These are phyloP conservation scores for Eufriesea mexicana DNA, from an alignment of 1,140 invertebrate species.

Conservation along the genomic window DNA sequence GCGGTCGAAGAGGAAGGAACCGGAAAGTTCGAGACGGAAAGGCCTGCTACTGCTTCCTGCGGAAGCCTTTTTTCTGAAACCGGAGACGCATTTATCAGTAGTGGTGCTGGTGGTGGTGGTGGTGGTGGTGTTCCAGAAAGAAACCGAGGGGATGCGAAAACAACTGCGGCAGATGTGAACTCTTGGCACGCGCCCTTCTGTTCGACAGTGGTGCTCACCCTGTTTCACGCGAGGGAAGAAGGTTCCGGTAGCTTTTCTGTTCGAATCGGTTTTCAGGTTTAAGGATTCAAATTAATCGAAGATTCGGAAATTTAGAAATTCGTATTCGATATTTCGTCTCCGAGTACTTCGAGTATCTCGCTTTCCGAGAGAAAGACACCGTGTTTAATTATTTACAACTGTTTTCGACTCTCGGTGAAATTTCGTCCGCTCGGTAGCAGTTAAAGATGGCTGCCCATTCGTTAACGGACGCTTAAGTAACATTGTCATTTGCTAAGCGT, in stretches of 20 bases:
- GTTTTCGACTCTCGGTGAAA: too few relatives aligned
- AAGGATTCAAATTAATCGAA: too few relatives aligned
- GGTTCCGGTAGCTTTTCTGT: too few relatives aligned
- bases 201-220: slow-evolving; percentile 49
- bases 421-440: too few relatives aligned
- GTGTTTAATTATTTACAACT: too few relatives aligned
- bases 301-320: too few relatives aligned
- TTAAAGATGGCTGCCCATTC: slow-evolving; percentile 2
- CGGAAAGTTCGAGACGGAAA: slow-evolving; percentile 53
- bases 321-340: too few relatives aligned
- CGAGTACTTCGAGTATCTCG: too few relatives aligned
- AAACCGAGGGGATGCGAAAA: slow-evolving; percentile 74
- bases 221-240: background rate
- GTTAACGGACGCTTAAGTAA: background rate
- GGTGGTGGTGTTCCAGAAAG: slow-evolving; percentile 58
- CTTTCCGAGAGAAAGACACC: too few relatives aligned
- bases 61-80: slow-evolving; percentile 77
- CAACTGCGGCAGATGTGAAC: slow-evolving; percentile 78
- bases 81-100: slow-evolving; percentile 59
- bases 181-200: slow-evolving; percentile 76
- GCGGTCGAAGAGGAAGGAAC: slow-evolving; percentile 17
- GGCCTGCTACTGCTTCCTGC: slow-evolving; percentile 76
- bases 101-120: slow-evolving; percentile 50
- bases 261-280: too few relatives aligned
- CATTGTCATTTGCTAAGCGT: slow-evolving; percentile 52